Evolutionary conservation across 2,797 vertebrate species (phyloP).

Genomic region (Urocyon cinereoargenteus): DNA sequence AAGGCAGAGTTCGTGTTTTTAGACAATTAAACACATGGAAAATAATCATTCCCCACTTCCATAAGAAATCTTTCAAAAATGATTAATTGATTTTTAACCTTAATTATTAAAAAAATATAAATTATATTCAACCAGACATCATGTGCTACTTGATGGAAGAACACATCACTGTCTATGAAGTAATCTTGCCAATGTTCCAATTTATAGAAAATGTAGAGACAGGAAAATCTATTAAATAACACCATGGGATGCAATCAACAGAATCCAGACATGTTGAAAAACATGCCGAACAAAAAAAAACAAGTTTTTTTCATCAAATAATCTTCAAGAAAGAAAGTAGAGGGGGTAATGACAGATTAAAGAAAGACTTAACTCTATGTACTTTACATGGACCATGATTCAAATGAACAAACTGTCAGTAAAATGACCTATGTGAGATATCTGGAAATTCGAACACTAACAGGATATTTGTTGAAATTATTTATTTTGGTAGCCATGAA

Average conservation of each 20-base stretch:
- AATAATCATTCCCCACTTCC: not conserved
- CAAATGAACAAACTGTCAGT: not conserved
- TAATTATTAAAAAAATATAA: not conserved
- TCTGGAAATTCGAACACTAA: not conserved
- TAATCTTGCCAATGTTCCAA: not conserved
- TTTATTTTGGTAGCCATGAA: not conserved
- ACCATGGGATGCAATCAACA: not conserved
- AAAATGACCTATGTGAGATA: not conserved
- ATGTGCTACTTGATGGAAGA: not conserved
- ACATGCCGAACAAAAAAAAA: not conserved
- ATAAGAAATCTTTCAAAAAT: slow-evolving; percentile 26
- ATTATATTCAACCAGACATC: not conserved
- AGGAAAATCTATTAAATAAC: not conserved
- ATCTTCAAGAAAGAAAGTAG: not conserved
- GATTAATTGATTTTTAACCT: not conserved
- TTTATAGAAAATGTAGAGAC: not conserved
- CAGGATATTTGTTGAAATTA: not conserved
- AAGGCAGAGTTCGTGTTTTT: not conserved
- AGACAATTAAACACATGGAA: not conserved
- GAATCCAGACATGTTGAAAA: not conserved
- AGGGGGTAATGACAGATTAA: not conserved
- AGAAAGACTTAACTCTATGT: not conserved
- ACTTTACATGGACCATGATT: not conserved
- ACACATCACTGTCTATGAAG: not conserved
- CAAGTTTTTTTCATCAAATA: not conserved